Evolutionary conservation across 2,888 invertebrate species (phyloP), one percentile per base, ranked within the genome.

Genomic region (Scaptomyza flava): DNA sequence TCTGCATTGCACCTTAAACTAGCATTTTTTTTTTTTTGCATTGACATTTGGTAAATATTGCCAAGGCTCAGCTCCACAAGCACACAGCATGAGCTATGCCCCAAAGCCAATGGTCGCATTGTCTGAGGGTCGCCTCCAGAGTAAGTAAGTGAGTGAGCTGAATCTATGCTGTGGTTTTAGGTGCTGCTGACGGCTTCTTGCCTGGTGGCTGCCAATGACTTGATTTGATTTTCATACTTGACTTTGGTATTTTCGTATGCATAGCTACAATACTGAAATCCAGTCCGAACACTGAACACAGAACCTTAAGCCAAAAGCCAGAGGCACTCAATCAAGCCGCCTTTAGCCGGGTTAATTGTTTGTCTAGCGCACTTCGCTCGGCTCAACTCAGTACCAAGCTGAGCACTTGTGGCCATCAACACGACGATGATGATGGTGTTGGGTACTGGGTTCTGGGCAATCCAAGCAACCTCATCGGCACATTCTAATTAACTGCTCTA

Each of bases 401-500:
- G 11, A 51, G 51, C 36, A 51, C 54, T 64, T 59, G 51, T 51
- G 56, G 45, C 48, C 52, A 64, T 60, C 50, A 58, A 23, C 27
- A 41, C 23, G 38, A 30, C 30, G 48, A 45, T 52, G 51, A 42
- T 48, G 47, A 36, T 50, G 38, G 33, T 47, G 70, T 53, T 70
- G 76, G 47, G 53, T 38, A 6, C 7, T 41, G 0, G 41, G 34
- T 50, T 34, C 34, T 34, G 20, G 20, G 48, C 20, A 50, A 48
- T 5, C 33, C 33, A 20, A 20, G 17, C 47, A 51, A 54, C 56
- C 50, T 54, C 79, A 43, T 68, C 67, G 64, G 71, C 78, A 80
- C 79, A 82, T 87, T 88, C 88, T 87, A 88, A 85, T 86, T 86
- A 88, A 84, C 89, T 88, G 87, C 89, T 84, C 89, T 81, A 84